Base-by-base conservation (phyloP, 2,797 vertebrate species). In the Rhinoraja longicauda region DNA sequence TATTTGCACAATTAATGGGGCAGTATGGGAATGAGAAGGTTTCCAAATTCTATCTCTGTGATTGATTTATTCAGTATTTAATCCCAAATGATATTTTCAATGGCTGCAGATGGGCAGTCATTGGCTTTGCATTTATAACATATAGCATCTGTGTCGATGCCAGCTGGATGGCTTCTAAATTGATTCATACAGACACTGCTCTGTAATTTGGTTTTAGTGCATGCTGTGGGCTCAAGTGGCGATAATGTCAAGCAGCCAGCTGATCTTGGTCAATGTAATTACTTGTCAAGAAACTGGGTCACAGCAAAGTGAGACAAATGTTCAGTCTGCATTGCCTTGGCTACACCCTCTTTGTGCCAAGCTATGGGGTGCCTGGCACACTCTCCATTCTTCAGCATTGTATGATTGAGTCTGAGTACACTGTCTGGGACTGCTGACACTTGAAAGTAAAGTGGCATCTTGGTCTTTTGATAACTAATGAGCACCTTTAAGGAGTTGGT, bases 201-300 rank as follows among this genome's bases (percentile, higher is more conserved):
- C 67, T 92, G 70, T 92, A 29, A 75, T 92, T 75, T 92, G 70
- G 39, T 70, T 53, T 29, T 6, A 12, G 3, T 73, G 90, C 90
- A 53, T 39, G 90, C 70, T 75, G 90, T 39, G 90, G 90, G 39
- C 24, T 73, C 39, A 45, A 73, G 70, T 88, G 84, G 36, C 36
- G 84, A 75, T 92, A 39, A 92, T 26, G 72, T 53, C 90, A 92
- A 64, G 15, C 39, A 92, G 39, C 45, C 39, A 4, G 72, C 90
- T 73, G 72, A 92, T 75, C 90, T 15, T 75, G 72, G 12, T 75
- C 45, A 57, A 29, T 92, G 70, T 75, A 70, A 73, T 92, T 92
- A 75, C 72, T 92, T 92, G 90, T 73, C 39, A 75, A 21, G 72
- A 92, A 92, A 88, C 67, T 92, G 90, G 90, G 67, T 92, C 90